Conservation (phyloP, 2,888 invertebrate species). For the Phania funesta region DNA sequence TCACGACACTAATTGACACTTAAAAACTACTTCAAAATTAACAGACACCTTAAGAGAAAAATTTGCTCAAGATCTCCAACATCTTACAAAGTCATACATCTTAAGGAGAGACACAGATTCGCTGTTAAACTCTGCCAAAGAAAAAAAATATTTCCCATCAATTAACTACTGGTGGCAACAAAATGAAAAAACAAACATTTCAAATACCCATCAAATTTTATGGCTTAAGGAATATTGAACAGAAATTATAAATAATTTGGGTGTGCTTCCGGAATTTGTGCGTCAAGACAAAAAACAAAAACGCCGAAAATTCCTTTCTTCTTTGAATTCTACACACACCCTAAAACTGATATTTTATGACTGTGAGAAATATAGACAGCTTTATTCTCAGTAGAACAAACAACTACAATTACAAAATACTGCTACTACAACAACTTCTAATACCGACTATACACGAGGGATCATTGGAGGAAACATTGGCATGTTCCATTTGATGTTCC, state of each 20-base stretch:
- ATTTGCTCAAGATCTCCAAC: background rate
- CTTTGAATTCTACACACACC: slow-evolving; percentile 36
- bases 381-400: too few species aligned
- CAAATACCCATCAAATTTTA: slow-evolving; percentile 10
- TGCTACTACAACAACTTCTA: too few species aligned
- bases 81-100: slow-evolving; percentile 51
- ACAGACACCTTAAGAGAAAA: slow-evolving; percentile 10
- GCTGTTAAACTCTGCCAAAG: background rate
- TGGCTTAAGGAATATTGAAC: slow-evolving; percentile 11
- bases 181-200: background rate
- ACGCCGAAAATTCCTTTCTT: slow-evolving; percentile 25
- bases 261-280: slow-evolving; percentile 58
- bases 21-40: slow-evolving; percentile 31
- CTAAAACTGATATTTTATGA: slow-evolving; percentile 13
- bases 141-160: slow-evolving; percentile 53
- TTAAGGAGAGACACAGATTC: slow-evolving; percentile 11
- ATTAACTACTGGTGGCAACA: slow-evolving; percentile 30
- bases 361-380: too few species aligned
- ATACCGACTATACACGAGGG: too few species aligned
- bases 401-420: too few species aligned
- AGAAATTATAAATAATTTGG: slow-evolving; percentile 38
- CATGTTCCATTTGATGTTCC: too few species aligned
- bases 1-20: slow-evolving; percentile 41
- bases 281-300: background rate
- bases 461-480: too few species aligned